Evolutionary conservation across 2,113 vertebrate species (phyloP), one percentile per base, ranked within the genome.

Genomic region (Corythornis vintsioides): DNA sequence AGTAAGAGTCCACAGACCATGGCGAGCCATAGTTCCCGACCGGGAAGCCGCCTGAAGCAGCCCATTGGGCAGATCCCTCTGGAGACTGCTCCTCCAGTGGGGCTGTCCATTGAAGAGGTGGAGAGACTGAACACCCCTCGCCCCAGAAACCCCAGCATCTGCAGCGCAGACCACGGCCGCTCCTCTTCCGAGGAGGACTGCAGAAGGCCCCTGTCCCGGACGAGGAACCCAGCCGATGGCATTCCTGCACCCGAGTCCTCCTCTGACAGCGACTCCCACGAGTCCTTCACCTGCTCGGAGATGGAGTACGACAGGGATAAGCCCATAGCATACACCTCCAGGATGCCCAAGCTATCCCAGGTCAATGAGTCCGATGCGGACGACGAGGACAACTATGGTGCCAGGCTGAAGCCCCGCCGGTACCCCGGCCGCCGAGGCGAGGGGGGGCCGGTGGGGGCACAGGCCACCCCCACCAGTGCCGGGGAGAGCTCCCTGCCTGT

Each of bases 201-300:
- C 93, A 96, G 98, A 64, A 96, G 99, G 78, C 99, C 99, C 0
- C 97, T 99, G 66, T 99, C 99, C 15, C 97, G 99, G 74, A 98
- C 99, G 3, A 97, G 99, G 84, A 99, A 99, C 96, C 99, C 99
- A 0, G 99, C 99, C 0, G 99, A 99, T 2, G 99, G 99, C 74
- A 98, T 99, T 80, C 99, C 99, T 0, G 99, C 99, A 0, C 99
- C 99, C 0, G 99, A 99, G 79, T 99, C 99, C 4, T 99, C 99
- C 19, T 99, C 99, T 0, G 99, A 99, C 90, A 99, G 99, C 10
- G 99, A 99, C 98, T 99, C 99, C 2, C 99, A 99, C 2, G 99
- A 99, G 97, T 99, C 99, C 63, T 99, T 99, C 97, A 99, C 99
- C 45, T 99, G 99, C 97, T 99, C 99, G 0, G 99, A 99, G 95